Conservation (phyloP, 92 coral and sea anemone genomes). For the Epizoanthus fatuus region DNA sequence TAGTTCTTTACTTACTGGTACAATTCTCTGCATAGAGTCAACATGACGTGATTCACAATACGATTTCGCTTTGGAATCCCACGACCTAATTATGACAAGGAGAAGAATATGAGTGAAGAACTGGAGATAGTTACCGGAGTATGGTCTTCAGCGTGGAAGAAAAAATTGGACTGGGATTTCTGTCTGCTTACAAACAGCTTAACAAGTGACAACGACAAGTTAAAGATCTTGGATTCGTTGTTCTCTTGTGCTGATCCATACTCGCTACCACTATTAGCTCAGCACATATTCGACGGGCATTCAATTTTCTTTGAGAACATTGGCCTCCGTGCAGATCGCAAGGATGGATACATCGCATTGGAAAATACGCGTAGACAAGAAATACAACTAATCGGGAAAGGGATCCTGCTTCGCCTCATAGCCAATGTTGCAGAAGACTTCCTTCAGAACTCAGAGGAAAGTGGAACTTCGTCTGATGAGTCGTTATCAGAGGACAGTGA, state of each 20-base stretch:
- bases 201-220: neutral
- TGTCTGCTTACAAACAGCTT: neutral
- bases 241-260: neutral
- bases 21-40: too few species aligned
- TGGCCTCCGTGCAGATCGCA: neutral
- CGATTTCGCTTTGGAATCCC: too few species aligned
- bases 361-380: neutral
- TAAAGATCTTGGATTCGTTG: neutral
- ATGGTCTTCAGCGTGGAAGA: neutral
- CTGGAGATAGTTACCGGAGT: neutral
- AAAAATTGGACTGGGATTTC: neutral
- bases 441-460: neutral
- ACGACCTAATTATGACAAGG: too few species aligned
- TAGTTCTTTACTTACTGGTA: too few species aligned
- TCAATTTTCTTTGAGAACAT: neutral
- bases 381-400: neutral
- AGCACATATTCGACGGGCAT: neutral
- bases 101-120: too few species aligned
- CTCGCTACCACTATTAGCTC: neutral
- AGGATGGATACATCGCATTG: neutral
- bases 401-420: neutral
- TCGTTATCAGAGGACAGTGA: neutral
- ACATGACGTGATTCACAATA: too few species aligned
- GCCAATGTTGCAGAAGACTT: neutral
- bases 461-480: neutral